A percentile compares a stretch with the other conserved stretches of the same genome.
Conservation (phyloP, 2,888 invertebrate genomes). For the Drosophila mimica region DNA sequence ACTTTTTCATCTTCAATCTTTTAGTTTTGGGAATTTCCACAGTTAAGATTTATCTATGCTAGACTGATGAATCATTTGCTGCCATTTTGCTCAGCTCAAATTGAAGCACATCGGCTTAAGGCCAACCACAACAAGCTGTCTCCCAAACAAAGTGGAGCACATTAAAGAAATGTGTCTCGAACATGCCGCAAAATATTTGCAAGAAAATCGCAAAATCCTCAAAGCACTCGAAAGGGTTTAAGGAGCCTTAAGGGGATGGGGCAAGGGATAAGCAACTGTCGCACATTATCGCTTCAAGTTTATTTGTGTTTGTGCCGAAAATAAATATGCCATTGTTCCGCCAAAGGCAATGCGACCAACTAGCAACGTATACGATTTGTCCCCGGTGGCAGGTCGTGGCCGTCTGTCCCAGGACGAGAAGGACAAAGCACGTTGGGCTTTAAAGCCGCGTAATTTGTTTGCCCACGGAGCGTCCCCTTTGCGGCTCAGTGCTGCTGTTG, state of each 20-base stretch:
- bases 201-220: constrained; percentile 9
- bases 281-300: constrained; percentile 63
- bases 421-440: constrained; percentile 52
- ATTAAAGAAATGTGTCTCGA: constrained; percentile 54
- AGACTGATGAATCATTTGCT: constrained; percentile 22
- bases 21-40: neutral
- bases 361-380: constrained; percentile 36
- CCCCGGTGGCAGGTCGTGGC: constrained; percentile 30
- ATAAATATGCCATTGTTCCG: constrained; percentile 67
- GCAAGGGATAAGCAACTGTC: constrained; percentile 55
- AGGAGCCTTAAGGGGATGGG: neutral
- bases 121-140: constrained; percentile 29
- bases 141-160: constrained; percentile 25
- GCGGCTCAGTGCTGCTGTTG: constrained; percentile 22
- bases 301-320: constrained; percentile 58
- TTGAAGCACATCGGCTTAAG: constrained; percentile 15
- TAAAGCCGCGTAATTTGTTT: constrained; percentile 79
- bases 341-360: constrained; percentile 45
- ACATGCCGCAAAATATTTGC: constrained; percentile 41
- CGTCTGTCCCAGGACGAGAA: constrained; percentile 18
- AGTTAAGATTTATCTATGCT: constrained; percentile 1
- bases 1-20: neutral
- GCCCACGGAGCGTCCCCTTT: constrained; percentile 40
- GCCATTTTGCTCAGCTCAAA: neutral
- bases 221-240: constrained; percentile 31